Base-by-base conservation (phyloP, 2,888 invertebrate species). In the Cheilosia grossa region DNA sequence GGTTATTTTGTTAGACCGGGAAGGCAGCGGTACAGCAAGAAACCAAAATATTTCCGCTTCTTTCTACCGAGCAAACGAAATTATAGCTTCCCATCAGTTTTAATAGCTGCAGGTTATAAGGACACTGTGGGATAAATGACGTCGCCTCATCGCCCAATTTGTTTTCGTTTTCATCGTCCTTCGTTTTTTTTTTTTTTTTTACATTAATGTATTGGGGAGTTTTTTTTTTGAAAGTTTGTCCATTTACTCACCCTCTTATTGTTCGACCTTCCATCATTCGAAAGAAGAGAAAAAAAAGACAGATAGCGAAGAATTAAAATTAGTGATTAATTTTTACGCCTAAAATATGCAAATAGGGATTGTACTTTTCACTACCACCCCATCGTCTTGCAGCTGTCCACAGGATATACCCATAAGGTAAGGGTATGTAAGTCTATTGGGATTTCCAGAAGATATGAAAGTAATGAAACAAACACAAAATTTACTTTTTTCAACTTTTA, bases 21-120 rank as follows among this genome's bases (percentile, higher is more conserved):
- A 47, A 37, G 37, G 15, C 17, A 72, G 33, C 44, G 54, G 54
- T 54, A 69, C 49, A 83, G 51, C 66, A 73, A 69, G 58, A 63
- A 83, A 77, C 77, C 67, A 56, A 79, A 82, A 83, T 67, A 67
- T 69, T 74, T 79, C 82, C 73, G 67, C 66, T 79, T 51, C 66
- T 61, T 67, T 53, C 56, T 9, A 33, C 63, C 51, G 44, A 53
- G 53, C 49, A 73, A 83, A 74, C 82, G 64, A 83, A 83, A 79
- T 83, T 83, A 85, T 85, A 80, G 80, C 74, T 75, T 74, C 70
- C 80, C 83, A 85, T 85, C 83, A 85, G 80, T 85, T 85, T 85
- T 85, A 80, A 85, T 85, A 79, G 83, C 83, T 85, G 75, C 79
- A 80, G 83, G 83, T 80, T 85, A 85, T 75, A 85, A 80, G 83